Base-by-base conservation (phyloP, 92 coral and sea anemone genomes). In the Palythoa grandiflora region DNA sequence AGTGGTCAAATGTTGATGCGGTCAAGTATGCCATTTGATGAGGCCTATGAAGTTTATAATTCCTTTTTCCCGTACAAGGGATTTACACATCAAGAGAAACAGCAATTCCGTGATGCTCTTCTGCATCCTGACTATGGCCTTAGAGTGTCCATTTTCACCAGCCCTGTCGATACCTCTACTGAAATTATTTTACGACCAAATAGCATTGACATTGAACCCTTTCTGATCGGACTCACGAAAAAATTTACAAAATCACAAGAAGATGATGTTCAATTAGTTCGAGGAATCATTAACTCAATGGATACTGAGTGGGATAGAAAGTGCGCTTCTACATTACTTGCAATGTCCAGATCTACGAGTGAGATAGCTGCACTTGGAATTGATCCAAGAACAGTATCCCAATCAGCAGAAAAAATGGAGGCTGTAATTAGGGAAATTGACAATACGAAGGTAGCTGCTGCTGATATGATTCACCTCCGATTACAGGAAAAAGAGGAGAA, bases 21-120 rank as follows among this genome's bases (percentile, higher is more conserved):
- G 47, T 87, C 90, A 55, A 87, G 78, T 71, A 90, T 90, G 88
- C 77, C 93, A 87, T 87, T 90, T 44, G 87, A 86, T 90, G 92
- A 90, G 78, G 92, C 92, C 10, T 90, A 78, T 86, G 92, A 90
- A 71, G 77, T 90, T 48, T 86, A 21, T 77, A 90, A 83, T 76
- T 89, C 89, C 38, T 89, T 89, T 89, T 89, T 89, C 71, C 92
- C 89, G 47, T 53, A 89, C 79, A 89, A 84, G 54, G 89, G 89
- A 13, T 85, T 90, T 86, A 85, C 89, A 68, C 52, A 68, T 65
- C 89, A 85, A 85, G 92, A 90, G 60, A 89, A 89, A 84, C 92
- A 89, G 84, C 89, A 84, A 83, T 89, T 89, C 78, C 84, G 89
- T 76, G 89, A 84, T 68, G 88, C 92, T 35, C 89, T 89, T 38